phyloP scores from a whole-genome alignment of 2,113 vertebrate genomes.

The Mirza zaza region DNA sequence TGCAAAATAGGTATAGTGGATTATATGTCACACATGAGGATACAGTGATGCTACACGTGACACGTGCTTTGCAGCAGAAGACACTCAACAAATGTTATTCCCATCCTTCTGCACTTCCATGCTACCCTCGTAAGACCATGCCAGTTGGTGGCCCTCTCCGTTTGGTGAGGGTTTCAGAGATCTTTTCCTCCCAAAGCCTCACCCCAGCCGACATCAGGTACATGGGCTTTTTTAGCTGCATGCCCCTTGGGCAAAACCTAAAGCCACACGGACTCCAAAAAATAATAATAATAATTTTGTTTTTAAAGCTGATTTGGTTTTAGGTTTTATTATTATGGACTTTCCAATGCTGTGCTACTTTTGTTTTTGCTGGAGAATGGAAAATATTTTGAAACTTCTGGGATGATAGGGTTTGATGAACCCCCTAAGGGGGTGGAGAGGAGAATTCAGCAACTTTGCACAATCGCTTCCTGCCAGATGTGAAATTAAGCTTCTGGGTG shows the following conservation, averaged over 20 bases:
- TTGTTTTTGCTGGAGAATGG: constrained; percentile 41
- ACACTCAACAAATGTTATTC: neutral
- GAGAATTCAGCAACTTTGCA: constrained; percentile 61
- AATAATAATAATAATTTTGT: neutral
- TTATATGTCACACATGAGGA: neutral
- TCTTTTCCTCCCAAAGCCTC: neutral
- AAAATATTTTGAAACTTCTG: constrained; percentile 62
- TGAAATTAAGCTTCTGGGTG: constrained; percentile 60
- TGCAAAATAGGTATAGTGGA: neutral
- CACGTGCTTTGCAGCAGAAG: neutral
- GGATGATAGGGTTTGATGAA: constrained; percentile 59
- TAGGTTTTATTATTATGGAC: neutral
- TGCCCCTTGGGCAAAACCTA: neutral
- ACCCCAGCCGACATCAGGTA: too few species aligned
- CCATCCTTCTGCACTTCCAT: neutral
- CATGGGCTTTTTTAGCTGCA: neutral
- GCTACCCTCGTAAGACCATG: neutral
- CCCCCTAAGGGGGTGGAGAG: constrained; percentile 28
- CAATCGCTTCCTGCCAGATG: constrained; percentile 70
- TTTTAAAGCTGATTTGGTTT: neutral
- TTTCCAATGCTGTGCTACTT: constrained; percentile 1
- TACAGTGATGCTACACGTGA: neutral
- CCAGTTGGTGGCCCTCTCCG: neutral
- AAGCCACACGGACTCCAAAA: neutral
- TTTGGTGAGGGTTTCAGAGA: neutral